These are phyloP conservation scores for Melipona beecheii DNA, from an alignment of 2,888 invertebrate species.

Conservation along the genomic window DNA sequence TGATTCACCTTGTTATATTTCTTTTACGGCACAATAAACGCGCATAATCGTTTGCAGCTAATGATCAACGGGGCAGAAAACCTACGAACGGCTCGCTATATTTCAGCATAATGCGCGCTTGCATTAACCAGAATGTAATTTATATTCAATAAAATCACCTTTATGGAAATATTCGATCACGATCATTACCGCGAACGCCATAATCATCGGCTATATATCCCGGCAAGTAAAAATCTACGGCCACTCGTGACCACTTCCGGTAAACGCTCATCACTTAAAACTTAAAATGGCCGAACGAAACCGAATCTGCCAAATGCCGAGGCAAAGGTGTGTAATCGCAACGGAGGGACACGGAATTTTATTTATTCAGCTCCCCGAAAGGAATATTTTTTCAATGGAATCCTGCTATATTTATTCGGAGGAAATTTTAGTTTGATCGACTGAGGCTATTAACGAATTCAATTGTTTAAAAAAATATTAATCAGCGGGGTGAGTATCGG, in stretches of 20 bases:
- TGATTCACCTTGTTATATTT: neutral
- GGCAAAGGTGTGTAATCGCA: neutral
- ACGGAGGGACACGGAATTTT: neutral
- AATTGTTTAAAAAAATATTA: no score
- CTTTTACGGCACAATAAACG: conserved; percentile 9
- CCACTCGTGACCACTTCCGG: neutral
- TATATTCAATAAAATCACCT: conserved; percentile 6
- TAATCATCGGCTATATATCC: neutral
- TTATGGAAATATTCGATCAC: neutral
- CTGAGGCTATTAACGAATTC: no score
- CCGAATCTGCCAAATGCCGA: neutral
- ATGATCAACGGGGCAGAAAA: neutral
- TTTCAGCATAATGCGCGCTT: neutral
- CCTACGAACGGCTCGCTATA: neutral
- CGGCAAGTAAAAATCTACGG: neutral
- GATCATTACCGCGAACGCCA: neutral
- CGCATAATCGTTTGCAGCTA: neutral
- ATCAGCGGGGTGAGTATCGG: no score
- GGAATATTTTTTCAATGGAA: neutral
- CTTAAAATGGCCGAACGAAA: neutral
- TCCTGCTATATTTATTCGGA: no score
- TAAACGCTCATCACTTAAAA: neutral
- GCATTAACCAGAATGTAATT: neutral
- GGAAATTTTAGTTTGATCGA: no score
- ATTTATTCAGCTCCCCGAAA: neutral